Conservation (phyloP, 2,888 invertebrate genomes). For the Erebia aethiops region DNA sequence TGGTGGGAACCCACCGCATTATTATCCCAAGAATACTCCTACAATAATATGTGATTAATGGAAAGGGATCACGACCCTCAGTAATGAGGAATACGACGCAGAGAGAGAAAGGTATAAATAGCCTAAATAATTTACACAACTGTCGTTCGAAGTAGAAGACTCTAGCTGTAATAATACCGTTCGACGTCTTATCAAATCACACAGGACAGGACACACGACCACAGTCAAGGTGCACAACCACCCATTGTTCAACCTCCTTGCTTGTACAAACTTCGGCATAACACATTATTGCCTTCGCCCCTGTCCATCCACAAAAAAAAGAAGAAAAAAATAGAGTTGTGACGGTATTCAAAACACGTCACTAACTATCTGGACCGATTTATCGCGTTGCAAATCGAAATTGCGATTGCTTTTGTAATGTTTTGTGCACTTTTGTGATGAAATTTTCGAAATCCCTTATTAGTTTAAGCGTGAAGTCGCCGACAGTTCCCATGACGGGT, state of each 20-base stretch:
- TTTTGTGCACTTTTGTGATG: constrained; percentile 41
- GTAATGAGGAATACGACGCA: no score
- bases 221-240: constrained; percentile 61
- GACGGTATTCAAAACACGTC: constrained; percentile 81
- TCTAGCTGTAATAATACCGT: neutral
- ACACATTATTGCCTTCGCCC: constrained; percentile 79
- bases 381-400: constrained; percentile 67
- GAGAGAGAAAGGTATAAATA: no score
- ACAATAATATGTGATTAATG: no score
- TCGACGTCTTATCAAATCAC: neutral
- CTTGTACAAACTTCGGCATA: constrained; percentile 60
- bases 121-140: no score
- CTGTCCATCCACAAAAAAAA: constrained; percentile 56
- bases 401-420: constrained; percentile 45
- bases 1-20: no score
- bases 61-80: no score
- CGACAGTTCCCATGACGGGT: constrained; percentile 79
- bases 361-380: constrained; percentile 75
- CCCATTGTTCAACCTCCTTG: constrained; percentile 65
- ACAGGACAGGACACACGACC: constrained; percentile 65
- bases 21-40: no score
- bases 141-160: no score
- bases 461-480: constrained; percentile 71
- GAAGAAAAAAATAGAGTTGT: constrained; percentile 61
- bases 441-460: constrained; percentile 63